Evolutionary conservation across 2,113 vertebrate species (phyloP), one percentile per base, ranked within the genome.

Genomic region (Thymallus thymallus): DNA sequence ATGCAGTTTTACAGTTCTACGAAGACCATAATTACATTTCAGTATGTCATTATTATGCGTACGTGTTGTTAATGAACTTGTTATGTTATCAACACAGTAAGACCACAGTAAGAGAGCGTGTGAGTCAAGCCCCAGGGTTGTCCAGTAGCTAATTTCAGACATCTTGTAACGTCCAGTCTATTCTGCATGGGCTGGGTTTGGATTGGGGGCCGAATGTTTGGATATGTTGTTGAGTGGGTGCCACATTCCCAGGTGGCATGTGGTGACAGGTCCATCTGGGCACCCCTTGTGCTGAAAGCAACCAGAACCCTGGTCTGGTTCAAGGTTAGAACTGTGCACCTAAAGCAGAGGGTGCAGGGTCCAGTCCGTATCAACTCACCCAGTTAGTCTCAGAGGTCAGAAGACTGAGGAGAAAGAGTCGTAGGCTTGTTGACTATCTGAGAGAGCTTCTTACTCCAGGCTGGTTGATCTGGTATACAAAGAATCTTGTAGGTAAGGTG

Each of bases 241-340:
- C 79, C 66, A 92, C 90, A 94, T 94, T 93, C 91, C 81, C 86
- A 84, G 87, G 82, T 90, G 90, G 83, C 90, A 92, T 87, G 89
- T 91, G 88, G 69, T 92, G 92, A 94, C 90, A 91, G 81, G 74
- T 78, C 78, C 77, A 82, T 92, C 86, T 84, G 82, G 86, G 68
- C 82, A 72, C 69, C 76, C 82, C 84, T 90, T 67, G 80, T 78
- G 76, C 82, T 72, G 75, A 84, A 89, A 88, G 84, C 84, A 89
- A 89, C 81, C 84, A 89, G 71, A 82, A 77, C 82, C 82, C 76
- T 29, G 16, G 26, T 66, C 64, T 16, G 77, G 85, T 73, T 85
- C 87, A 92, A 88, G 84, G 86, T 88, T 82, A 80, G 79, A 76
- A 60, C 75, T 69, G 80, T 83, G 79, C 72, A 2, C 74, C 67